A percentile compares a stretch with the other conserved stretches of the same genome.
Evolutionary conservation across 2,888 invertebrate species (phyloP).

Genomic region (Priocnemis perturbator): DNA sequence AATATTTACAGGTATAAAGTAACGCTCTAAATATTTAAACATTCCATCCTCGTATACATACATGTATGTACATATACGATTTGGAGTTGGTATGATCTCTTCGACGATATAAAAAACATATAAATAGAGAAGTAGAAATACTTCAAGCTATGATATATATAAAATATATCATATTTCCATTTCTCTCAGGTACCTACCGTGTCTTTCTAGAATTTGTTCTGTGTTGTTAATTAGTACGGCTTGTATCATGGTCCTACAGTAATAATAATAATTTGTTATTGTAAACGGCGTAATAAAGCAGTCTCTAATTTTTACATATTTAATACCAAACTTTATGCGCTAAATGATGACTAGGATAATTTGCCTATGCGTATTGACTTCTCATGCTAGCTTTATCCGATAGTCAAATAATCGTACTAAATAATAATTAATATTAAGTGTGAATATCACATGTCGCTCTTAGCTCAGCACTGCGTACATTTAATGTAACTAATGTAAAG

Average conservation of each 20-base stretch:
- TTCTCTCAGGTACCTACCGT: constrained; percentile 33
- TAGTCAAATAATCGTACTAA: constrained; percentile 20
- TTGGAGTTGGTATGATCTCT: background rate
- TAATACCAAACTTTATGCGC: constrained; percentile 28
- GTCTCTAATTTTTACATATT: constrained; percentile 18
- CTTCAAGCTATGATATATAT: constrained; percentile 16
- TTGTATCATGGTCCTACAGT: constrained; percentile 12
- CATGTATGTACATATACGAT: background rate
- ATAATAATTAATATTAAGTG: constrained; percentile 27
- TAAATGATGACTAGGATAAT: constrained; percentile 38
- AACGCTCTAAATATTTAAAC: background rate
- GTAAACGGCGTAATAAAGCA: constrained; percentile 24
- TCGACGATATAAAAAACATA: no score
- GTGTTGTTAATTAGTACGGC: constrained; percentile 12
- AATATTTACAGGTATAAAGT: background rate
- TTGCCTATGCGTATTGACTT: constrained; percentile 24
- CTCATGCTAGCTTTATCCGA: constrained; percentile 21
- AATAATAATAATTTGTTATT: constrained; percentile 15
- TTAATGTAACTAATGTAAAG: constrained; percentile 36
- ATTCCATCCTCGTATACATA: background rate
- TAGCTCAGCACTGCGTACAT: constrained; percentile 26
- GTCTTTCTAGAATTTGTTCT: constrained; percentile 13
- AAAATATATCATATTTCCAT: constrained; percentile 10
- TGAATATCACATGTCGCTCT: constrained; percentile 35
- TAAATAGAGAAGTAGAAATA: constrained; percentile 22